phyloP scores from a whole-genome alignment of 2,797 vertebrate species.

The Antennarius maculatus region DNA sequence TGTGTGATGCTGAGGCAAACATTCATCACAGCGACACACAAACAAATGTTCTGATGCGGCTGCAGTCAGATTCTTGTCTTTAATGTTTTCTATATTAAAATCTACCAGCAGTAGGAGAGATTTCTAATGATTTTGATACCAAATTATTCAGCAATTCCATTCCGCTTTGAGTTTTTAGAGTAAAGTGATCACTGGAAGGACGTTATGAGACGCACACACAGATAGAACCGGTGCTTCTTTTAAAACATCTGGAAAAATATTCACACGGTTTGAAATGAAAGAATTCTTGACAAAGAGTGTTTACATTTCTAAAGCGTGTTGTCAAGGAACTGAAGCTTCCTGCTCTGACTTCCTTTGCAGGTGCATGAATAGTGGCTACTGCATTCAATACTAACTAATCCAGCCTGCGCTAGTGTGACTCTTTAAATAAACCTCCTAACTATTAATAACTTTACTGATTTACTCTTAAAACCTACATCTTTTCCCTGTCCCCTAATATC shows the following conservation, averaged over 20 bases:
- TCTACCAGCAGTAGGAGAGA: neutral
- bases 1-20: slow-evolving; percentile 52
- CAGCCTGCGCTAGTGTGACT: slow-evolving; percentile 7
- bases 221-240: neutral
- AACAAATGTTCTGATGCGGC: slow-evolving; percentile 19
- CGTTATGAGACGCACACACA: neutral
- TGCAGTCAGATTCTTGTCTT: slow-evolving; percentile 5
- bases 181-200: neutral
- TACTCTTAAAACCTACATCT: neutral
- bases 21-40: slow-evolving; percentile 43
- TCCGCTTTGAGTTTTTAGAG: neutral
- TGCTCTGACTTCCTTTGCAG: slow-evolving; percentile 83
- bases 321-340: slow-evolving; percentile 81
- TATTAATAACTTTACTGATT: neutral
- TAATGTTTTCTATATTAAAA: neutral
- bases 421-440: slow-evolving; percentile 3
- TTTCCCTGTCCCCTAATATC: neutral
- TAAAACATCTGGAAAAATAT: slow-evolving; percentile 11
- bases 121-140: no score
- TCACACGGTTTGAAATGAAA: slow-evolving; percentile 9
- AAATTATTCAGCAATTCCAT: neutral
- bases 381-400: slow-evolving; percentile 33
- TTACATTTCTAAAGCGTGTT: slow-evolving; percentile 68
- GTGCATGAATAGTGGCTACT: slow-evolving; percentile 65
- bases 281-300: slow-evolving; percentile 36